phyloP scores from a whole-genome alignment of 2,113 vertebrate genomes.

The Sclerurus mexicanus region DNA sequence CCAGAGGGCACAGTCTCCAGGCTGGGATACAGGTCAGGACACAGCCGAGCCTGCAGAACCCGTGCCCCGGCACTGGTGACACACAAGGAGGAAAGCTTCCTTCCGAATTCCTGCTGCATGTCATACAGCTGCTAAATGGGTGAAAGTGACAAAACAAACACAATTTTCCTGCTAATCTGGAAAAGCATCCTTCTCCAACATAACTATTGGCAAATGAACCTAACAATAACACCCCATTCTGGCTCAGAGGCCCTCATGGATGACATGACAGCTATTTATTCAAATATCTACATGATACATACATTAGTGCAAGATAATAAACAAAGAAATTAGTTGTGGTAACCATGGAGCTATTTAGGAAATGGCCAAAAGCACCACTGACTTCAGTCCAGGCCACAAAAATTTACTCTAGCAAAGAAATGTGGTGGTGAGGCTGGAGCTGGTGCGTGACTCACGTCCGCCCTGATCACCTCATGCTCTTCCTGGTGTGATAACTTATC shows the following conservation, averaged over 20 bases:
- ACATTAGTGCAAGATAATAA: slow-evolving; percentile 21
- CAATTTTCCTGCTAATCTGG: slow-evolving; percentile 11
- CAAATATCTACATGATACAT: neutral
- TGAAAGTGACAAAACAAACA: slow-evolving; percentile 20
- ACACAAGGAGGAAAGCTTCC: neutral
- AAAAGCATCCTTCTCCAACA: neutral
- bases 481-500: slow-evolving; percentile 4
- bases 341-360: neutral
- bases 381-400: slow-evolving; percentile 43
- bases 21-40: neutral
- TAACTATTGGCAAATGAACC: neutral
- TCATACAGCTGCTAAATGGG: neutral
- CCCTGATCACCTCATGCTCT: accelerated
- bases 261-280: neutral
- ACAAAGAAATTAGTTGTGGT: neutral
- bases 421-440: neutral
- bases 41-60: neutral
- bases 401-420: neutral
- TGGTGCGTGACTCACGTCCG: neutral
- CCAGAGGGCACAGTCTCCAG: neutral
- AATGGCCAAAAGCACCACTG: slow-evolving; percentile 30
- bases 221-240: neutral
- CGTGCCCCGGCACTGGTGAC: accelerated
- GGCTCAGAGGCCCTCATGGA: neutral
- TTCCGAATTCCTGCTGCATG: neutral